Evolutionary conservation across 2,797 vertebrate genomes (phyloP).

Genomic region (Limosa lapponica): DNA sequence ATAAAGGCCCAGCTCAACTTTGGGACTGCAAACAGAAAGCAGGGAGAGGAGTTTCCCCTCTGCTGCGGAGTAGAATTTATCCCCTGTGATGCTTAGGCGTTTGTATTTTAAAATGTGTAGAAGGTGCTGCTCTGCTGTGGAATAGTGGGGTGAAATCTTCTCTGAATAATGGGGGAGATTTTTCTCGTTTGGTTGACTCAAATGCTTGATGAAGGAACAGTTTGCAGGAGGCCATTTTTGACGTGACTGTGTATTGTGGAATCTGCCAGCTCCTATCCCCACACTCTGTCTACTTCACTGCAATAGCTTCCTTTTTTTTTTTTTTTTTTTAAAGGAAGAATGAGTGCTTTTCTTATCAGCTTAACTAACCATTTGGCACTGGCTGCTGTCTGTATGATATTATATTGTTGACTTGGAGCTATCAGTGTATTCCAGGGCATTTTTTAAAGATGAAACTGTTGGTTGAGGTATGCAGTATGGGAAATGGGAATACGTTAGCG

Average conservation of each 20-base stretch:
- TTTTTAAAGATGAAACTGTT: slow-evolving; percentile 28
- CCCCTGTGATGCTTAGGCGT: rapidly evolving
- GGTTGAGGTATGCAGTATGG: not conserved
- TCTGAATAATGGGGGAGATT: not conserved
- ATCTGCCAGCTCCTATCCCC: slow-evolving; percentile 60
- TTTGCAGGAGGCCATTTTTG: slow-evolving; percentile 72
- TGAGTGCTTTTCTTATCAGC: slow-evolving; percentile 50
- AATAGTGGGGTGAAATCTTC: not conserved
- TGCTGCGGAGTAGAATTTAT: not conserved
- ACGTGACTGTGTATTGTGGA: slow-evolving; percentile 60
- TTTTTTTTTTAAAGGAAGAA: slow-evolving; percentile 17
- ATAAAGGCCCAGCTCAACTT: slow-evolving; percentile 66
- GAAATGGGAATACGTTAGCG: not conserved
- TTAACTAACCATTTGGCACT: slow-evolving; percentile 50
- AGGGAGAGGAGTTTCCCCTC: slow-evolving; percentile 32
- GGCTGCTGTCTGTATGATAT: not conserved
- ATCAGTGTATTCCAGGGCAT: not conserved
- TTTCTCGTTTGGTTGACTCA: not conserved
- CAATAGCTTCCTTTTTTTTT: slow-evolving; percentile 40
- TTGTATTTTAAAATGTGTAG: not conserved
- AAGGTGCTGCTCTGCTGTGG: not conserved
- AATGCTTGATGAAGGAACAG: slow-evolving; percentile 35
- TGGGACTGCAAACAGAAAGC: slow-evolving; percentile 32
- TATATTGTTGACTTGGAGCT: not conserved
- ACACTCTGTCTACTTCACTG: slow-evolving; percentile 48